Base-by-base conservation (phyloP, 2,888 invertebrate species). In the Hirtodrosophila confusa region DNA sequence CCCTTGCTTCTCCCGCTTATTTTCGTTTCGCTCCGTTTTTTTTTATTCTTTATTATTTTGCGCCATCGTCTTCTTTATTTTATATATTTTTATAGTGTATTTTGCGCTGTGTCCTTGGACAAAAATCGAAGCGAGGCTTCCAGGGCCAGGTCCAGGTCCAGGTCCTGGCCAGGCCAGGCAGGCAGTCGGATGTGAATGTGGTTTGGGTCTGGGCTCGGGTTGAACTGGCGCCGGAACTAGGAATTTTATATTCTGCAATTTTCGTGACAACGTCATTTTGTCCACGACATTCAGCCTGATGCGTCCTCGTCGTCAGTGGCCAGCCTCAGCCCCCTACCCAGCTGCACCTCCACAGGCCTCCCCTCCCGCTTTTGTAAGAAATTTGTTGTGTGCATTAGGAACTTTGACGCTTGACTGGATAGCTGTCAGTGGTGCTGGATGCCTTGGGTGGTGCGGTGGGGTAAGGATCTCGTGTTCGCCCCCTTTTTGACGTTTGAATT, bases 381-480 rank as follows among this genome's bases (percentile, higher is more conserved):
- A 88, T 89, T 88, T 88, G 88, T 88, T 89, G 90, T 88, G 88
- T 88, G 88, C 88, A 87, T 88, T 89, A 83, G 88, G 80, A 89
- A 88, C 88, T 89, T 89, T 89, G 90, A 89, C 89, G 88, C 90
- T 89, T 88, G 72, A 89, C 89, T 89, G 88, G 89, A 76, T 88
- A 74, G 79, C 75, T 87, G 83, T 85, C 89, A 87, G 78, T 85
- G 87, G 84, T 3, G 72, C 55, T 56, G 50, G 53, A 50, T 44
- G 57, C 47, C 48, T 39, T 35, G 44, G 36, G 33, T 37, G 40
- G 58, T 31, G 39, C 47, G 54, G 71, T 11, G 33, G 10, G 35
- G 8, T 62, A 53, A 41, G 41, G 53, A 48, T 53, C 44, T 45
- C 31, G 37, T 54, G 48, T 41, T 57, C 60, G 78, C 66, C 80